Conservation (phyloP, 2,113 vertebrate species). For the Tenrec ecaudatus region DNA sequence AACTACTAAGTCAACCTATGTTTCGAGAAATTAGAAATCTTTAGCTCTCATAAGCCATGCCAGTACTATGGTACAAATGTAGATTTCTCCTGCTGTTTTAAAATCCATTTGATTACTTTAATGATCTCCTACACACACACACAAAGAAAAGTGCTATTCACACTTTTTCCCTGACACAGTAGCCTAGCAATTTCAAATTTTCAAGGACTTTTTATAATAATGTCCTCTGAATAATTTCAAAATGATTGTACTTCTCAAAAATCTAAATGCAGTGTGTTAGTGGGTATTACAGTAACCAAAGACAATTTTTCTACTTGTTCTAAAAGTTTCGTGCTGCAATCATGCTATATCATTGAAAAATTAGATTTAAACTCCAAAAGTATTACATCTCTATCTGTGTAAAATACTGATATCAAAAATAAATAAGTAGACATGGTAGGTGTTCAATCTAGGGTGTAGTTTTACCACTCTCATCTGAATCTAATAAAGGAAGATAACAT, state of each 20-base stretch:
- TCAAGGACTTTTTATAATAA: neutral
- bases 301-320: neutral
- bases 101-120: neutral
- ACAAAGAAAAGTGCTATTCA: neutral
- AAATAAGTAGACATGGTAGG: neutral
- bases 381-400: neutral
- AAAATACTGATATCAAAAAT: neutral
- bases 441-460: neutral
- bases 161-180: neutral
- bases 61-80: no score
- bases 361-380: neutral
- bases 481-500: neutral
- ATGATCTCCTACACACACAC: neutral
- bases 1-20: conserved; percentile 5
- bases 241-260: neutral
- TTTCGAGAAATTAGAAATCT: conserved; percentile 39
- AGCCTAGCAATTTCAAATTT: conserved; percentile 53
- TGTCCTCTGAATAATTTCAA: conserved; percentile 15
- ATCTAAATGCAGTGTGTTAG: neutral
- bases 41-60: neutral
- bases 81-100: neutral
- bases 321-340: neutral
- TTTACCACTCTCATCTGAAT: neutral
- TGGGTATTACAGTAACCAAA: neutral
- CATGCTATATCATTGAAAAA: neutral